Evolutionary conservation across 1,140 invertebrate genomes (phyloP), one percentile per base, ranked within the genome.

Genomic region (Drosophila willistoni): DNA sequence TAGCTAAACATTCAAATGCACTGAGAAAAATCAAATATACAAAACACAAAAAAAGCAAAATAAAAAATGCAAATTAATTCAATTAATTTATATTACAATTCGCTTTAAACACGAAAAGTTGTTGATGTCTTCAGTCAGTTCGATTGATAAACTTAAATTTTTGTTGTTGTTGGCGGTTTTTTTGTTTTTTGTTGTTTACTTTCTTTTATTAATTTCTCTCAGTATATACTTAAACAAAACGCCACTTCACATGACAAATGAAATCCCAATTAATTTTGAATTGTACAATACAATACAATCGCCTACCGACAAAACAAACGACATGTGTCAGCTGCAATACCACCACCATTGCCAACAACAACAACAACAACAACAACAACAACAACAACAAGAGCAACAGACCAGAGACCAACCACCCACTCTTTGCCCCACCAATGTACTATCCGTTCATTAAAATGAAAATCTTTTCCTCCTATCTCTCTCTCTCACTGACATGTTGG

Each of bases 241-340:
- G 34, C 57, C 54, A 59, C 56, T 36, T 60, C 55, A 29, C 56
- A 70, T 60, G 41, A 39, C 39, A 36, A 64, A 70, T 41, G n/a
- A 71, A 71, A 57, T 71, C 56, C 72, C 72, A 75, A 75, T 75
- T 75, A 75, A 75, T 75, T 66, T 75, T 17, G 68, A 54, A 66
- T 67, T 66, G 68, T 71, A 51, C 65, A 65, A 44, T 44, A 44
- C 42, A 17, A 44, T 44, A 44, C 42, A 44, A 44, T 13, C 33
- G 19, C 19, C 36, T 42, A 62, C 39, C 56, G 56, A 14, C 13
- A 59, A 64, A 57, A 64, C 17, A 51, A 39, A 36, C 22, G 39
- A 56, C 68, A 34, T 39, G 34, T 51, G 68, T 51, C 68, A 71
- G 57, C 57, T 41, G 47, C 19, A 47, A 56, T 36, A 34, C 19